These are phyloP conservation scores for Trimorus sp. DNA, from an alignment of 2,888 invertebrate species.

Conservation along the genomic window DNA sequence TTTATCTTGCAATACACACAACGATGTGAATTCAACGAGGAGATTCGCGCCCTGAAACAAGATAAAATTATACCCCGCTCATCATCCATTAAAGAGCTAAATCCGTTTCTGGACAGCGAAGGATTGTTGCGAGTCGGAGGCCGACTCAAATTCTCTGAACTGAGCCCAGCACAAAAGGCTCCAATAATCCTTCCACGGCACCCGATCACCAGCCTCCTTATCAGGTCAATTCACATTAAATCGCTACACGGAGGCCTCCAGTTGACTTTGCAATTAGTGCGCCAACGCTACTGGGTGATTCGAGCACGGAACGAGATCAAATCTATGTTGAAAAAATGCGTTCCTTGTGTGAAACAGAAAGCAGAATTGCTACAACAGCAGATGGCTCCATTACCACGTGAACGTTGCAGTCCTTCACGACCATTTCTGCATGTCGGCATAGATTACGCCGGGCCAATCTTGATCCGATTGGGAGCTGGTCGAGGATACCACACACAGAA, in stretches of 20 bases:
- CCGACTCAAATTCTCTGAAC: no score
- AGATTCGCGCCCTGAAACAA: no score
- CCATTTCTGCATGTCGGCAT: neutral
- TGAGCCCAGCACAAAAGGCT: neutral
- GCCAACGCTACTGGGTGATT: neutral
- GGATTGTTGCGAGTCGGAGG: neutral
- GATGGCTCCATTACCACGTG: neutral
- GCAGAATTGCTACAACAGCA: neutral
- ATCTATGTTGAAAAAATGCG: no score
- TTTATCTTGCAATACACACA: no score
- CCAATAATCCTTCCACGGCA: neutral
- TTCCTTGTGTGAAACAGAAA: no score
- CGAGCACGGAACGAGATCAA: neutral
- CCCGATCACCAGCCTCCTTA: neutral
- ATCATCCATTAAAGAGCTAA: neutral
- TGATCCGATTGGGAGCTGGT: neutral
- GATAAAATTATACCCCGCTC: no score
- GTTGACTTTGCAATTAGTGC: neutral
- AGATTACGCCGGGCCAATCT: slow-evolving; percentile 11
- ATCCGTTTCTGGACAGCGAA: neutral
- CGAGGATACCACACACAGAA: neutral
- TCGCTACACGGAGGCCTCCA: neutral
- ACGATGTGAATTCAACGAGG: no score
- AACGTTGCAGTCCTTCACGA: neutral
- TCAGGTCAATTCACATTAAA: neutral